Percentiles rank a stretch among this genome's conserved stretches.
Conservation (phyloP, 2,888 invertebrate species). For the Agrotis clavis region DNA sequence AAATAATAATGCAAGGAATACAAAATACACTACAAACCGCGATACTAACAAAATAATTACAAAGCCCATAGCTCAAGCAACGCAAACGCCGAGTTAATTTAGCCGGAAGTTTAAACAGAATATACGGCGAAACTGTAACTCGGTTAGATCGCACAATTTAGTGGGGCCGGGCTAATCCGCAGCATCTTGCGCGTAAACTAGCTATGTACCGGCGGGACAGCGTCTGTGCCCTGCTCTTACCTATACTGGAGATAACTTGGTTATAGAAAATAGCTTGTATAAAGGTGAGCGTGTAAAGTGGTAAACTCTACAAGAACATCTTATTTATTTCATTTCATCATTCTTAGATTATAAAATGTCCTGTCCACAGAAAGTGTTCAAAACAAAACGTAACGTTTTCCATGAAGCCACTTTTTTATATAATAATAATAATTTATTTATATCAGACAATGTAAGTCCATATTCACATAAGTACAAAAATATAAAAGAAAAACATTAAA, state of each 20-base stretch:
- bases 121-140: conserved; percentile 54
- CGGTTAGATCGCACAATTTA: conserved; percentile 63
- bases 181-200: conserved; percentile 65
- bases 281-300: too few relatives aligned
- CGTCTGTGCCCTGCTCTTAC: conserved; percentile 28
- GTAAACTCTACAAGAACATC: too few relatives aligned
- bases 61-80: conserved; percentile 37
- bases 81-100: conserved; percentile 54
- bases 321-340: too few relatives aligned
- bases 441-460: too few relatives aligned
- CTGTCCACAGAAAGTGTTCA: too few relatives aligned
- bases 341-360: too few relatives aligned
- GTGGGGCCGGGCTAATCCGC: conserved; percentile 59
- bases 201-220: conserved; percentile 40
- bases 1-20: not conserved
- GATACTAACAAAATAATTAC: conserved; percentile 40
- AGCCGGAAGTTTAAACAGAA: conserved; percentile 55
- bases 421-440: too few relatives aligned
- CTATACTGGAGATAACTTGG: not conserved
- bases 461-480: too few relatives aligned
- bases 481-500: too few relatives aligned
- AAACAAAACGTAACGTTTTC: too few relatives aligned
- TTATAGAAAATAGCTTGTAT: not conserved
- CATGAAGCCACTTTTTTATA: too few relatives aligned
- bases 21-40: not conserved